These are phyloP conservation scores for Lasioglossum malachurum DNA, from an alignment of 2,888 invertebrate species.

Conservation along the genomic window DNA sequence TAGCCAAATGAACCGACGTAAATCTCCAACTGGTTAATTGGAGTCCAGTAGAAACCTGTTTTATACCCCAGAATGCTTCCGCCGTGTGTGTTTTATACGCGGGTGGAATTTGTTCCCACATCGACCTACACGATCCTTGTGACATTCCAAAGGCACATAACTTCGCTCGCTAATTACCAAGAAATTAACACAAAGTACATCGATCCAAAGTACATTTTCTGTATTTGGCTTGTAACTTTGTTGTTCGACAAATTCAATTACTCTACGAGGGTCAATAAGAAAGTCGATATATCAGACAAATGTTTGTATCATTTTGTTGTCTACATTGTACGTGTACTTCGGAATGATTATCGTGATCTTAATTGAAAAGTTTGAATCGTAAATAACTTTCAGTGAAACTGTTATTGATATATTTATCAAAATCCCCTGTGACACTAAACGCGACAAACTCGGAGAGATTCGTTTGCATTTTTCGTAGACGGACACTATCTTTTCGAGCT, in stretches of 20 bases:
- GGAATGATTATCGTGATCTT: background rate
- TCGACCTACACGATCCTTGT: background rate
- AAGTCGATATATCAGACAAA: background rate
- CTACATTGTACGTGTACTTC: background rate
- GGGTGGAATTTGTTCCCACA: constrained; percentile 9
- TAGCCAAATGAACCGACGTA: constrained; percentile 61
- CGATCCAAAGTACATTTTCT: background rate
- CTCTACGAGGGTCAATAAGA: background rate
- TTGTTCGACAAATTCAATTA: background rate
- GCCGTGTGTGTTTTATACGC: constrained; percentile 26
- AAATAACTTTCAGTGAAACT: background rate
- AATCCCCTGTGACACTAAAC: background rate
- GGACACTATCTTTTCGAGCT: too few relatives aligned
- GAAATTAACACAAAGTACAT: background rate
- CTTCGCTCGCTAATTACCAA: constrained; percentile 4
- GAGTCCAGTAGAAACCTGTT: constrained; percentile 66
- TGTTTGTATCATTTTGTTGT: background rate
- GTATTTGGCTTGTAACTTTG: background rate
- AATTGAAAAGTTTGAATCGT: background rate
- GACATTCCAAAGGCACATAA: too few relatives aligned
- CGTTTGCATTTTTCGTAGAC: too few relatives aligned
- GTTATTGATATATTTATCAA: background rate
- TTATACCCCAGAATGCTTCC: constrained; percentile 36
- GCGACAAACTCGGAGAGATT: background rate
- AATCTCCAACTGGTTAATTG: constrained; percentile 64